A percentile compares a stretch with the other conserved stretches of the same genome.
Evolutionary conservation across 2,797 vertebrate genomes (phyloP).

Genomic region (Odontamblyopus rebecca): DNA sequence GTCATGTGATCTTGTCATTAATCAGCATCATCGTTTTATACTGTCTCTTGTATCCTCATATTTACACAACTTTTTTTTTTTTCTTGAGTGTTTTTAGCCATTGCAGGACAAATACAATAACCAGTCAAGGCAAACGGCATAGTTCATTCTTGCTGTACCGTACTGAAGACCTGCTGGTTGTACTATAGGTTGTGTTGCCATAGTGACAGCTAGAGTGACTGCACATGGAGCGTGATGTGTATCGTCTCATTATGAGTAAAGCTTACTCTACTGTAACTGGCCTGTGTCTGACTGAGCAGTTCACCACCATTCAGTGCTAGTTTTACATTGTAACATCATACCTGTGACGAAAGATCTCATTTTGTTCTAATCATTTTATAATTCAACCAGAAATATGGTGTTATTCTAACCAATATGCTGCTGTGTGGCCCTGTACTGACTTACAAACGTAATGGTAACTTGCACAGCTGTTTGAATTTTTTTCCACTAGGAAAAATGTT

Average conservation of each 20-base stretch:
- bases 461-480: not conserved
- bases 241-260: conserved; percentile 10
- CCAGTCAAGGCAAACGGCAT: not conserved
- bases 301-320: conserved; percentile 2
- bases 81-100: not conserved
- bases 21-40: too few species aligned
- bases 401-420: not conserved
- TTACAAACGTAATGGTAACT: not conserved
- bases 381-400: not conserved
- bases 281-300: conserved; percentile 4
- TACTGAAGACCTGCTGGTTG: conserved; percentile 1
- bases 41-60: too few species aligned
- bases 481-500: not conserved
- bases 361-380: not conserved
- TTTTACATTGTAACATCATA: not conserved
- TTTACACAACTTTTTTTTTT: not conserved
- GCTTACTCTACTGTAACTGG: conserved; percentile 8
- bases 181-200: conserved; percentile 18
- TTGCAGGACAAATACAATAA: not conserved
- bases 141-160: not conserved
- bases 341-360: not conserved
- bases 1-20: not conserved
- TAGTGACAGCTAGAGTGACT: conserved; percentile 5
- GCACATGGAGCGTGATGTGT: conserved; percentile 7
- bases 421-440: not conserved